Base-by-base conservation (phyloP, 2,113 vertebrate genomes). In the Grus americana region DNA sequence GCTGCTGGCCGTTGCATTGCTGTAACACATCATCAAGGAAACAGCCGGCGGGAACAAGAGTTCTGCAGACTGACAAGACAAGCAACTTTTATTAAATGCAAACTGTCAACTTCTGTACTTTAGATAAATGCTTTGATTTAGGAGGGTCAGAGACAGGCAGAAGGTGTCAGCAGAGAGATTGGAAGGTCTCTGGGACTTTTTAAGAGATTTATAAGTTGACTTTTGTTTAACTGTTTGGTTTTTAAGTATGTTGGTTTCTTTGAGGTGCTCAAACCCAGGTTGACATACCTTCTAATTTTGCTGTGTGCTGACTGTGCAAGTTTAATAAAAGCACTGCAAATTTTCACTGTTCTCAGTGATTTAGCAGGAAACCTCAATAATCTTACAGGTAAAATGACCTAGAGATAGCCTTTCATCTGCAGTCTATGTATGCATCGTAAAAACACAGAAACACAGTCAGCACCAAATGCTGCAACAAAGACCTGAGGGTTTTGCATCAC, bases 61-160 rank as follows among this genome's bases (percentile, higher is more conserved):
- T 50, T 92, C 80, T 95, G 49, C 46, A 58, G 54, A 47, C 55
- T 70, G 86, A 95, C 83, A 92, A 68, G 86, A 79, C 40, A 58
- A 95, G 92, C 30, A 89, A 91, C 44, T 87, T 87, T 32, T 72
- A 93, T 73, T 89, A 87, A 96, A 96, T n/a, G 44, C 68, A 85
- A 91, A 82, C 92, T 82, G 86, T 81, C 94, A 73, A 61, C 86
- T 95, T 91, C 58, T 24, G 76, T 97, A 66, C 58, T 96, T 89
- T 47, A 95, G 91, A 95, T 93, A 97, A 97, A 93, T 20, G 11
- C 74, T 82, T 85, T 76, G 84, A 95, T 94, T 97, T 94, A 87
- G 32, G 58, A 90, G 58, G 90, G 70, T 93, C 92, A 95, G 94
- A 97, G 91, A 87, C 76, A 91, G 82, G 90, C 82, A 95, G 79